Percentiles rank a stretch among this genome's conserved stretches.
phyloP scores from a whole-genome alignment of 2,888 invertebrate genomes.

The Campaea margaritaria region DNA sequence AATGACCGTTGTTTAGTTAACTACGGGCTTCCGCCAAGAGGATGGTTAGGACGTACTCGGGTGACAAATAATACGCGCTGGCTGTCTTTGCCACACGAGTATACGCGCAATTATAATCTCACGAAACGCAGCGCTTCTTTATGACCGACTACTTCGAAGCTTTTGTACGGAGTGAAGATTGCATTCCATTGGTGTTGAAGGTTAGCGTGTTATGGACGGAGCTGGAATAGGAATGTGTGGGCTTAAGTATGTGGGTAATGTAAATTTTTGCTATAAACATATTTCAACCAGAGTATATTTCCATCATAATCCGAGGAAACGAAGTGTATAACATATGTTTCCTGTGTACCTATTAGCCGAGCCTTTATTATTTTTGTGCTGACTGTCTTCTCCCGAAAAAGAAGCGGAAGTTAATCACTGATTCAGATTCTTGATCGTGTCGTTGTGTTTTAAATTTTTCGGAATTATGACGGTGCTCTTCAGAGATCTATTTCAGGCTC shows the following conservation, averaged over 20 bases:
- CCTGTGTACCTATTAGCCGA: constrained; percentile 52
- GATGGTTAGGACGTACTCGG: constrained; percentile 50
- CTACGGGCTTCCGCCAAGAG: constrained; percentile 77
- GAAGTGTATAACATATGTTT: constrained; percentile 45
- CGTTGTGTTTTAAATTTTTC: constrained; percentile 44
- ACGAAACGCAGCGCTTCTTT: constrained; percentile 12
- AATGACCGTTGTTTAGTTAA: constrained; percentile 80
- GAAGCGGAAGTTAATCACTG: constrained; percentile 53
- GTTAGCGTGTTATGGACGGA: constrained; percentile 35
- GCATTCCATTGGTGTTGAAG: constrained; percentile 37
- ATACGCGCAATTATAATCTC: constrained; percentile 8
- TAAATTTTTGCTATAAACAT: constrained; percentile 38
- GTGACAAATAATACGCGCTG: constrained; percentile 53
- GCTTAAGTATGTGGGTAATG: constrained; percentile 39
- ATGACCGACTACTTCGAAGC: constrained; percentile 7
- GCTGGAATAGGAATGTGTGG: constrained; percentile 40
- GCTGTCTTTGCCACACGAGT: constrained; percentile 28
- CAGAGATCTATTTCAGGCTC: neutral
- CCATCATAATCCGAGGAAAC: constrained; percentile 41
- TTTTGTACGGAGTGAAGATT: constrained; percentile 33
- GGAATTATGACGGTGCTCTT: constrained; percentile 11
- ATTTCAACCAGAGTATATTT: constrained; percentile 35
- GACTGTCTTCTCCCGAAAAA: constrained; percentile 56
- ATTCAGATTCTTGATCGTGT: constrained; percentile 51
- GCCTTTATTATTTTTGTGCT: constrained; percentile 60